phyloP scores from a whole-genome alignment of 2,797 vertebrate genomes.

The Taenioides sp. region DNA sequence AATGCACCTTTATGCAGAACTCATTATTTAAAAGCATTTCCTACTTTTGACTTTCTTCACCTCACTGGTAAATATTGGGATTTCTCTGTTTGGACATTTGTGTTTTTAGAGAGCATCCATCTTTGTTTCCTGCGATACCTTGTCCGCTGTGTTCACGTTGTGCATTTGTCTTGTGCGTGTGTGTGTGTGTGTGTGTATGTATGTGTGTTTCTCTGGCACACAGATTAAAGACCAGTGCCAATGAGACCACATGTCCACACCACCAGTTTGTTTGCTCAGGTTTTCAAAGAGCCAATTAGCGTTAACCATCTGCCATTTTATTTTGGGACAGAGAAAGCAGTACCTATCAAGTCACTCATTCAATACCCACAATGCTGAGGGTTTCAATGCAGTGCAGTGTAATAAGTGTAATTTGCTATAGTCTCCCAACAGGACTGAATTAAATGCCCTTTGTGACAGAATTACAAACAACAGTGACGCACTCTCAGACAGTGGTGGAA shows the following conservation, averaged over 20 bases:
- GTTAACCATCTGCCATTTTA: conserved; percentile 51
- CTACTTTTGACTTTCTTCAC: background rate
- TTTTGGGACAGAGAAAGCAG: conserved; percentile 30
- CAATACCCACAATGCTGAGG: no score
- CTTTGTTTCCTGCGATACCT: conserved; percentile 36
- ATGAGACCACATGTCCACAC: conserved; percentile 35
- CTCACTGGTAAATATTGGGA: background rate
- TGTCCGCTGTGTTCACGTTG: conserved; percentile 15
- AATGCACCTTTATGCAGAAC: background rate
- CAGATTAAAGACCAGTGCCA: conserved; percentile 45
- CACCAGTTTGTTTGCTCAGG: conserved; percentile 32
- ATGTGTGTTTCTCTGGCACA: conserved; percentile 49
- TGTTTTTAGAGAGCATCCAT: conserved; percentile 17
- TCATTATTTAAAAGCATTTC: background rate
- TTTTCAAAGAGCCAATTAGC: conserved; percentile 46
- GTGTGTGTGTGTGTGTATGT: conserved; percentile 13
- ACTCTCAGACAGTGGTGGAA: no score
- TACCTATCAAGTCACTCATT: conserved; percentile 13
- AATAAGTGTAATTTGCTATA: background rate
- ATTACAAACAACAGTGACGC: no score
- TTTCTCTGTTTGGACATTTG: background rate
- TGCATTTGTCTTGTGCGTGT: conserved; percentile 32
- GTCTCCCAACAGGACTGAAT: no score
- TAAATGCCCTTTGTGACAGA: no score
- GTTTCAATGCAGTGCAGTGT: background rate